Conservation (phyloP, 2,113 vertebrate species). For the Mohoua ochrocephala region DNA sequence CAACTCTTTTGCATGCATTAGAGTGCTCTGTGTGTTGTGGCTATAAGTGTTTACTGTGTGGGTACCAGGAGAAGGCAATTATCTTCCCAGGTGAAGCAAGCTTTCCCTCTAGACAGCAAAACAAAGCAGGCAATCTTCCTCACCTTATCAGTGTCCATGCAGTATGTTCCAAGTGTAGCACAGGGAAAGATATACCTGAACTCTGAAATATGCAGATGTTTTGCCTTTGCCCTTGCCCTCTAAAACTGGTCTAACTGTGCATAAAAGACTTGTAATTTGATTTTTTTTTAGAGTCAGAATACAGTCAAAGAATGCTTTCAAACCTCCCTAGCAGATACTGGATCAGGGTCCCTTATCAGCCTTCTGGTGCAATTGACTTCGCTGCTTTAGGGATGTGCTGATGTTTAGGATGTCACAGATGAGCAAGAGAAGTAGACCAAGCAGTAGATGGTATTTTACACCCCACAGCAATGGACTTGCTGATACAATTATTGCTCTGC, state of each 20-base stretch:
- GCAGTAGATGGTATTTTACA: not conserved
- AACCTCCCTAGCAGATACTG: not conserved
- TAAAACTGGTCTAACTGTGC: not conserved
- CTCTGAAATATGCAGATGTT: not conserved
- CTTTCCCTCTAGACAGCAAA: not conserved
- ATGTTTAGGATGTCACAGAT: not conserved
- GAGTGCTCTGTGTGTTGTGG: not conserved
- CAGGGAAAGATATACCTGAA: not conserved
- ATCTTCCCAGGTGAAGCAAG: not conserved
- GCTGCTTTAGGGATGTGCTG: not conserved
- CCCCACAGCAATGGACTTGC: not conserved
- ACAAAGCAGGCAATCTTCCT: not conserved
- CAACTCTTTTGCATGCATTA: not conserved
- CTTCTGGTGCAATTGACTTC: not conserved
- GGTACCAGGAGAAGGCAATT: not conserved
- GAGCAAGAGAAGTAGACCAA: not conserved
- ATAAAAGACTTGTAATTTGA: not conserved
- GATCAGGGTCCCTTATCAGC: not conserved
- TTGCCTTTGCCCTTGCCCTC: not conserved
- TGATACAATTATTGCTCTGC: not conserved
- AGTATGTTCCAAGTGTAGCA: not conserved
- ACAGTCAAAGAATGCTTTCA: not conserved
- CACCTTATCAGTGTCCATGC: not conserved
- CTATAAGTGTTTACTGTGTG: not conserved
- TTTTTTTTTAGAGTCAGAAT: not conserved